Conservation (phyloP, 92 coral and sea anemone species). For the Epizoanthus stellaris region DNA sequence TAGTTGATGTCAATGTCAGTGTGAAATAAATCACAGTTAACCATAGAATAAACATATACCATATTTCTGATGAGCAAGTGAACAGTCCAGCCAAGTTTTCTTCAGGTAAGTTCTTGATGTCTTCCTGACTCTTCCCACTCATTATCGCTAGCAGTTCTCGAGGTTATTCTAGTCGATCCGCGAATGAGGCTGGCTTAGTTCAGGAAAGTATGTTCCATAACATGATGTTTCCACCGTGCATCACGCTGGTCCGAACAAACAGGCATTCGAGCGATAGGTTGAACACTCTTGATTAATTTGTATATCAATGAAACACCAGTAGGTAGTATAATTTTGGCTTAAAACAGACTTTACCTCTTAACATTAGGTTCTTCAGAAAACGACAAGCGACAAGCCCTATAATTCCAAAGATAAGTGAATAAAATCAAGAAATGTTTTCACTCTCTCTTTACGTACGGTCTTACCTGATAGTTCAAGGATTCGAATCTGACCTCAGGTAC, state of each 20-base stretch:
- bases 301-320: no score
- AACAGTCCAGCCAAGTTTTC: background rate
- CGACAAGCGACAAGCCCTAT: background rate
- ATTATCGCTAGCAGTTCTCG: background rate
- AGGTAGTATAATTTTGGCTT: background rate
- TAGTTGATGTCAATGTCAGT: conserved; percentile 19
- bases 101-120: background rate
- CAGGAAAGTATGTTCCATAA: background rate
- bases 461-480: conserved; percentile 21
- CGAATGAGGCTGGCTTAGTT: background rate
- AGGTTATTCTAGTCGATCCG: background rate
- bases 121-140: background rate
- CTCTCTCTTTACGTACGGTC: background rate
- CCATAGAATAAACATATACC: conserved; percentile 41
- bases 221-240: background rate
- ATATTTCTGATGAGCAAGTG: conserved; percentile 31
- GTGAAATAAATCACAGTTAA: conserved; percentile 36
- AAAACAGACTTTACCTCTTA: background rate
- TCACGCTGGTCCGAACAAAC: background rate
- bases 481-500: conserved; percentile 27
- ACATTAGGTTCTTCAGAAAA: background rate
- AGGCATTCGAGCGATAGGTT: background rate
- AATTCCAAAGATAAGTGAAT: background rate
- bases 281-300: background rate
- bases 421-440: background rate